Evolutionary conservation across 2,113 vertebrate species (phyloP).

Genomic region (Gambusia holbrooki): DNA sequence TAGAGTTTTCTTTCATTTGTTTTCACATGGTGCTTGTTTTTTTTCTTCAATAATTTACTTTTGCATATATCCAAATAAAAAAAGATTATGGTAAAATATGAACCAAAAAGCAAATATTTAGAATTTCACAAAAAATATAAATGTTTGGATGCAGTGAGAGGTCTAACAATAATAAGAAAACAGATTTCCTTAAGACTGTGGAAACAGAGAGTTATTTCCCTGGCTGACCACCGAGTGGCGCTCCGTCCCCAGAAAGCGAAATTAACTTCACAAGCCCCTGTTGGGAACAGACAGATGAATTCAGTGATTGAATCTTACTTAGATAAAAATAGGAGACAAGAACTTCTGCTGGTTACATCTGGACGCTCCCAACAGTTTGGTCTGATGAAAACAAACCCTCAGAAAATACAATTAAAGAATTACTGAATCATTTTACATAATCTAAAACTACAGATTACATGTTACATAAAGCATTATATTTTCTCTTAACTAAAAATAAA

Average conservation of each 20-base stretch:
- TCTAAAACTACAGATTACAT: background rate
- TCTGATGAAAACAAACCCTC: background rate
- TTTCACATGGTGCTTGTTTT: background rate
- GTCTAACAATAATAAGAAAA: no score
- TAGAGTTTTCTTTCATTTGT: background rate
- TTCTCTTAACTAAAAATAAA: no score
- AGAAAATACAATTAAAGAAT: background rate
- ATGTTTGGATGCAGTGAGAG: no score
- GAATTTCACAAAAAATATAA: no score
- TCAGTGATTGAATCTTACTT: background rate
- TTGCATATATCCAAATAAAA: background rate
- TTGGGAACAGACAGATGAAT: background rate
- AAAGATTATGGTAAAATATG: background rate
- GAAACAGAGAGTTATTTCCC: constrained; percentile 14
- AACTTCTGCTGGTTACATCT: background rate
- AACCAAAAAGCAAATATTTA: background rate
- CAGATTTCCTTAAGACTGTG: no score
- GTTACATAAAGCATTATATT: background rate
- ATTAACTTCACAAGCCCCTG: background rate
- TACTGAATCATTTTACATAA: background rate
- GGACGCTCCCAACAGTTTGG: background rate
- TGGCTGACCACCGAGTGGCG: constrained; percentile 46
- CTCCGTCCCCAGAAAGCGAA: constrained; percentile 44
- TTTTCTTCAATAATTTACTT: background rate
- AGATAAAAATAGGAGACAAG: background rate